phyloP scores from a whole-genome alignment of 1,140 invertebrate genomes.

The Centruroides vittatus region DNA sequence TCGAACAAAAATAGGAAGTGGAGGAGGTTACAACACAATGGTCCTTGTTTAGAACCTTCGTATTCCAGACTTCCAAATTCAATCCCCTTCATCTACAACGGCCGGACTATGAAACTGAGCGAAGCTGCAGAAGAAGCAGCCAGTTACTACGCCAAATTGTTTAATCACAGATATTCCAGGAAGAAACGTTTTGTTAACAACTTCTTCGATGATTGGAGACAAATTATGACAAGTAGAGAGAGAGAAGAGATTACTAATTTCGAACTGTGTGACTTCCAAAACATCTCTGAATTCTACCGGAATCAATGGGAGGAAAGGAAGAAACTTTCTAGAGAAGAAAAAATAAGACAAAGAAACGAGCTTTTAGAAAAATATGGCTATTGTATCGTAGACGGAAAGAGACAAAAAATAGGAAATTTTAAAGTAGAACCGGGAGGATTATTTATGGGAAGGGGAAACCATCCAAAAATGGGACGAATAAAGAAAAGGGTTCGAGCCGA shows the following conservation, averaged over 20 bases:
- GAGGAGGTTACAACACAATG: slow-evolving; percentile 91
- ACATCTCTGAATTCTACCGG: slow-evolving; percentile 73
- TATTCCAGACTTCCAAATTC: slow-evolving; percentile 79
- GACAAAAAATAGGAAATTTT: slow-evolving; percentile 98
- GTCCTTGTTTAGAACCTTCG: slow-evolving; percentile 86
- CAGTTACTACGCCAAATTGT: slow-evolving; percentile 93
- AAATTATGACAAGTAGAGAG: slow-evolving; percentile 67
- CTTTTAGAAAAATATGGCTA: slow-evolving; percentile 84
- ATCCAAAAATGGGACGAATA: slow-evolving; percentile 98
- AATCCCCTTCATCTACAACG: slow-evolving; percentile 87
- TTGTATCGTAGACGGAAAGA: slow-evolving; percentile 92
- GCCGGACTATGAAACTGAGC: slow-evolving; percentile 57
- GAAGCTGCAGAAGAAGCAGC: slow-evolving; percentile 86
- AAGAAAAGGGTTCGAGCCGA: slow-evolving; percentile 81
- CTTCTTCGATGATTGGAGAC: slow-evolving; percentile 67
- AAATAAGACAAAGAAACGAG: slow-evolving; percentile 71
- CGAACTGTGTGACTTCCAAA: slow-evolving; percentile 82
- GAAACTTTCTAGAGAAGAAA: slow-evolving; percentile 74
- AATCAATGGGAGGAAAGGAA: slow-evolving; percentile 60
- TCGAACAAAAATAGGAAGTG: slow-evolving; percentile 59
- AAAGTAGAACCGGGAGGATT: slow-evolving; percentile 92
- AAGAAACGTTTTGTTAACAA: slow-evolving; percentile 92
- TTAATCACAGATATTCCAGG: slow-evolving; percentile 86
- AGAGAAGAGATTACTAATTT: slow-evolving; percentile 64
- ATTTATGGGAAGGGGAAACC: slow-evolving; percentile 92